These are phyloP conservation scores for Pardosa pseudoannulata DNA, from an alignment of 2,888 invertebrate genomes.

Conservation along the genomic window DNA sequence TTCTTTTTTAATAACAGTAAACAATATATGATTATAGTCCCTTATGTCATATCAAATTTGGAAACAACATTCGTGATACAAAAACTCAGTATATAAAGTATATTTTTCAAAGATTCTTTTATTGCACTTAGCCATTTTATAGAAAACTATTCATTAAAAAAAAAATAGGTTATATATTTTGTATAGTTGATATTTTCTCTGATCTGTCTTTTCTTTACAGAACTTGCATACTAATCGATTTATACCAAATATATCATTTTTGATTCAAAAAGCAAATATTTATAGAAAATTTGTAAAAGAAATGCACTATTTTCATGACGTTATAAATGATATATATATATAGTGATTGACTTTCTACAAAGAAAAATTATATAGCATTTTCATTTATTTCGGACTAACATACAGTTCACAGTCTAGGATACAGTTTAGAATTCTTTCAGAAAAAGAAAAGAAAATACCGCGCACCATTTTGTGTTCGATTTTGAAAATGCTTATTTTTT, in stretches of 20 bases:
- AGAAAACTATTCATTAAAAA: neutral
- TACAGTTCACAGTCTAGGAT: too few species aligned
- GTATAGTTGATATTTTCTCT: neutral
- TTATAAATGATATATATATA: neutral
- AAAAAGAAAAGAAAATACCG: too few species aligned
- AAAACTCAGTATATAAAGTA: neutral
- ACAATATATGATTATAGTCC: too few species aligned
- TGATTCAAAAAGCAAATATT: neutral
- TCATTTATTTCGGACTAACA: too few species aligned
- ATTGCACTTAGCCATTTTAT: neutral
- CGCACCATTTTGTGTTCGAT: too few species aligned
- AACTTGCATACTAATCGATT: neutral
- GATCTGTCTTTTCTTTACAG: neutral
- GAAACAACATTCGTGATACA: neutral
- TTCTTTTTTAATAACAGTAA: too few species aligned
- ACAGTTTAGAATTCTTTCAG: too few species aligned
- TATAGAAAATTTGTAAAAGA: conserved; percentile 2
- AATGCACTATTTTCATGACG: conserved; percentile 2
- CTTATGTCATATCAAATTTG: neutral
- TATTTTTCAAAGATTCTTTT: neutral
- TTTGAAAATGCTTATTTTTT: too few species aligned
- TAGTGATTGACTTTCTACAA: neutral
- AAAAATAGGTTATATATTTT: neutral
- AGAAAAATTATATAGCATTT: neutral
- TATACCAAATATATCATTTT: neutral